phyloP scores from a whole-genome alignment of 2,888 invertebrate species.

The Cheilosia vernalis region DNA sequence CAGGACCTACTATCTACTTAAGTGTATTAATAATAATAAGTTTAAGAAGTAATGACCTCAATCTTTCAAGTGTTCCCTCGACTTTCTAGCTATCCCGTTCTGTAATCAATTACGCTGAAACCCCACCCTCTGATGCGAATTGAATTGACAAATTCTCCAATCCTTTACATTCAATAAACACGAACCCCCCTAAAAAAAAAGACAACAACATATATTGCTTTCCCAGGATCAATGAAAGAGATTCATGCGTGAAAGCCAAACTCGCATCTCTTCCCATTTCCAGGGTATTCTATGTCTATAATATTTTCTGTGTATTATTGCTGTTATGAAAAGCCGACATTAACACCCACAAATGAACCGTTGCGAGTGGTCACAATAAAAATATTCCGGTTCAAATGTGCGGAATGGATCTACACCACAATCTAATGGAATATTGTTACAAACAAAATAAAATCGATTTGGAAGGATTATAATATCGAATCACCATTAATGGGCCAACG shows the following conservation, averaged over 20 bases:
- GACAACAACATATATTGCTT: background rate
- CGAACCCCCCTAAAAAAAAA: conserved; percentile 7
- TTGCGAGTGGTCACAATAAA: conserved; percentile 47
- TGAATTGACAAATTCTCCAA: background rate
- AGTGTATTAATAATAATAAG: no score
- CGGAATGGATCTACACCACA: conserved; percentile 56
- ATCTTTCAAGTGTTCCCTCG: no score
- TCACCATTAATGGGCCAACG: conserved; percentile 27
- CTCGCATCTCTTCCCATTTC: conserved; percentile 32
- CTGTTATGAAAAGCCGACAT: conserved; percentile 43
- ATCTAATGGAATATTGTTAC: conserved; percentile 54
- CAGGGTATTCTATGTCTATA: conserved; percentile 7
- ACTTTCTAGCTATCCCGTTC: no score
- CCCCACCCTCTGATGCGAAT: background rate
- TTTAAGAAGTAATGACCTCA: no score
- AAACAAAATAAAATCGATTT: conserved; percentile 43
- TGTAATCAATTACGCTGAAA: no score
- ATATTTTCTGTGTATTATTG: conserved; percentile 22
- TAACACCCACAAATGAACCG: conserved; percentile 62
- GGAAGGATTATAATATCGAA: conserved; percentile 40
- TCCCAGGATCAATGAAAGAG: conserved; percentile 18
- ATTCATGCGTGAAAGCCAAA: conserved; percentile 54
- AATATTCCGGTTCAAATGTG: conserved; percentile 61
- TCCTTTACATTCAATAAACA: conserved; percentile 10
- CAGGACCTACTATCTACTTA: no score